These are phyloP conservation scores for Halichoeres trimaculatus DNA, from an alignment of 2,113 vertebrate genomes.

Conservation along the genomic window DNA sequence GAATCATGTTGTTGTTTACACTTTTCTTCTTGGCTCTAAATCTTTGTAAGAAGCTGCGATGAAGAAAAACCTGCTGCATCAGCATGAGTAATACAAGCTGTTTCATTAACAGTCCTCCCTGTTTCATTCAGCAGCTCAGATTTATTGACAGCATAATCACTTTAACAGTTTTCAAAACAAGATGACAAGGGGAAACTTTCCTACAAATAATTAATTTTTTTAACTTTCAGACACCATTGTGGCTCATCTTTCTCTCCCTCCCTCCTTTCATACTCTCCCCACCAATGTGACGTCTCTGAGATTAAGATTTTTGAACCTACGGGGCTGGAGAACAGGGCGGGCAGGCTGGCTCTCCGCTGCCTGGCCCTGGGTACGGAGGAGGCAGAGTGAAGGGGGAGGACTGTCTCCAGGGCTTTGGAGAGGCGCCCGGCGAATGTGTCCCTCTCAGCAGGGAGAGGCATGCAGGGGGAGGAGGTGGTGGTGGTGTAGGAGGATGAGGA, in stretches of 20 bases:
- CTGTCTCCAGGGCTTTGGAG: slow-evolving; percentile 95
- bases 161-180: background rate
- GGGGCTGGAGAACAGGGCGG: slow-evolving; percentile 94
- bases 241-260: slow-evolving; percentile 32
- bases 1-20: background rate
- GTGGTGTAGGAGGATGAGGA: slow-evolving; percentile 86
- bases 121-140: background rate
- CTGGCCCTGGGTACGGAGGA: slow-evolving; percentile 84
- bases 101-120: slow-evolving; percentile 1
- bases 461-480: slow-evolving; percentile 78
- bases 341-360: slow-evolving; percentile 95
- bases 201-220: background rate
- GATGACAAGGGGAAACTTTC: background rate
- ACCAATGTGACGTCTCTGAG: slow-evolving; percentile 69
- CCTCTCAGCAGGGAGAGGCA: slow-evolving; percentile 85
- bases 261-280: slow-evolving; percentile 71
- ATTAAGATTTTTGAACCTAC: slow-evolving; percentile 87
- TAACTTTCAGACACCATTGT: slow-evolving; percentile 38
- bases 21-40: background rate
- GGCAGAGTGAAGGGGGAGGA: slow-evolving; percentile 93
- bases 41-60: background rate
- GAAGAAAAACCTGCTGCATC: background rate
- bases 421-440: slow-evolving; percentile 96
- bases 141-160: background rate
- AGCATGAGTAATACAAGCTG: slow-evolving; percentile 2